Percentiles rank a stretch among this genome's conserved stretches.
Conservation (phyloP, 2,888 invertebrate genomes). For the Ischnus inquisitorius region DNA sequence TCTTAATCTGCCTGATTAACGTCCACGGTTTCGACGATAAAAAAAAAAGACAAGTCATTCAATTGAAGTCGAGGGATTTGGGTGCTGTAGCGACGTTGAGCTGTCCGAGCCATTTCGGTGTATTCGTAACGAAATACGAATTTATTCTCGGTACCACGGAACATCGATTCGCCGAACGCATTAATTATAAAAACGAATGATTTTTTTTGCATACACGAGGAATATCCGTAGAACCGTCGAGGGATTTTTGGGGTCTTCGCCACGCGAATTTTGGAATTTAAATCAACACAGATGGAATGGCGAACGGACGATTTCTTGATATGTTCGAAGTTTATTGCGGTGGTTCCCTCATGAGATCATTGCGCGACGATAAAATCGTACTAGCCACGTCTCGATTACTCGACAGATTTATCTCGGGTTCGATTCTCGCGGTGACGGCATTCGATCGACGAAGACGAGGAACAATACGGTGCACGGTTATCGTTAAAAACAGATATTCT, state of each 20-base stretch:
- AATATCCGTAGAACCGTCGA: not conserved
- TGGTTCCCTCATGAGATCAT: not conserved
- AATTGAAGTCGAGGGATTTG: not conserved
- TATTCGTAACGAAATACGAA: not conserved
- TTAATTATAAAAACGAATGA: conserved; percentile 2
- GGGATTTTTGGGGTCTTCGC: conserved; percentile 6
- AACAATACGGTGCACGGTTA: conserved; percentile 13
- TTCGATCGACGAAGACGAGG: conserved; percentile 32
- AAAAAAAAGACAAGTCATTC: not conserved
- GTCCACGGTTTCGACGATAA: not conserved
- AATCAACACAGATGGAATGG: conserved; percentile 39
- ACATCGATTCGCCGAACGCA: not conserved
- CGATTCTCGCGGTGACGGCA: conserved; percentile 36
- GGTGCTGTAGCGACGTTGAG: not conserved
- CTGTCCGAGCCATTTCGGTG: not conserved
- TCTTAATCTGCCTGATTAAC: not conserved
- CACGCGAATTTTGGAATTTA: conserved; percentile 5
- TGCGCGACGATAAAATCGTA: not conserved
- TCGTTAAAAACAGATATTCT: conserved; percentile 30
- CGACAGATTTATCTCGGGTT: conserved; percentile 27
- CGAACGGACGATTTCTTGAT: conserved; percentile 20
- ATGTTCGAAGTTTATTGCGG: conserved; percentile 14
- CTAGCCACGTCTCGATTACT: conserved; percentile 22
- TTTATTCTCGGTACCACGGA: not conserved
- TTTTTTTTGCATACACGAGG: not conserved